Base-by-base conservation (phyloP, 1,140 invertebrate species). In the Diploscapter pachys region DNA sequence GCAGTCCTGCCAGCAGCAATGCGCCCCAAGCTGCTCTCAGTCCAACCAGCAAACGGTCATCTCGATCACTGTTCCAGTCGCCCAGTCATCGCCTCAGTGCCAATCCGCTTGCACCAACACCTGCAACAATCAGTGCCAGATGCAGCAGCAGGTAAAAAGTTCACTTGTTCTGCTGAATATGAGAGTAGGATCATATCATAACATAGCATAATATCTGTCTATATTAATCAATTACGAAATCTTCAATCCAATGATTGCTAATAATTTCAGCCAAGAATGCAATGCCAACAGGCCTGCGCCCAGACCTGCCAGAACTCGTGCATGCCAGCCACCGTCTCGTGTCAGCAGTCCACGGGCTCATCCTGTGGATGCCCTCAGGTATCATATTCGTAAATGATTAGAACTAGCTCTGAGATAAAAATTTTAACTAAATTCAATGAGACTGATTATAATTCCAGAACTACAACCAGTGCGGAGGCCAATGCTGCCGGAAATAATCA, bases 61-160 rank as follows among this genome's bases (percentile, higher is more conserved):
- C 51, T 68, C 66, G 52, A 68, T 68, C 51, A n/a, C 9, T 52
- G 71, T 70, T 11, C 56, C 63, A 6, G 56, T 72, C 59, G 51
- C 71, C 49, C 48, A n/a, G 13, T 56, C 63, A 49, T 72, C 71
- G 8, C 71, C 71, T 11, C 56, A 72, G 49, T 72, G 71, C 61
- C n/a, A 67, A 6, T 49, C 63, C 61, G 31, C 31, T 6, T 72
- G 71, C 51, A 49, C 48, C 8, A 59, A 72, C 61, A 72, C 71
- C 63, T 72, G 71, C 54, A 71, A 72, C 64, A 71, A 48, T 50
- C 71, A 72, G 59, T 72, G 71, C 54, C 61, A 48, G 48, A 64
- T 13, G 5, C 56, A 67, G 50, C 13, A 11, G 11, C 69, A 65
- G 63, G 63, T 65, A 65, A 8, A 9, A 9, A 6, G 13, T 31